phyloP scores from a whole-genome alignment of 2,797 vertebrate species.

The Chloroceryle inda region DNA sequence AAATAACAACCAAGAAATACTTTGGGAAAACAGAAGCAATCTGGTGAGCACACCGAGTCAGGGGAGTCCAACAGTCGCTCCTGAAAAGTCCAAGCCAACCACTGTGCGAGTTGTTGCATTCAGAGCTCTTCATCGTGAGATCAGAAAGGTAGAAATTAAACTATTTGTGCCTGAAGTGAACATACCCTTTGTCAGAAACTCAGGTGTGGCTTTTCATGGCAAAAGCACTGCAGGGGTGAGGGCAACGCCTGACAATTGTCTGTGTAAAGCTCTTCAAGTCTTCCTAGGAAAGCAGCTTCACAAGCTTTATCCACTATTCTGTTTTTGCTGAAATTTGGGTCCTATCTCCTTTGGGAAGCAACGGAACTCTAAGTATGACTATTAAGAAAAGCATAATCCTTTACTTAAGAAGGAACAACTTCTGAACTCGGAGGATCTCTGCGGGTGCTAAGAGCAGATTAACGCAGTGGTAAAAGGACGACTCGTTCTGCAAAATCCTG shows the following conservation, averaged over 20 bases:
- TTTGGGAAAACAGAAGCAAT: not conserved
- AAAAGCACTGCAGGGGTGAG: not conserved
- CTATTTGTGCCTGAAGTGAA: not conserved
- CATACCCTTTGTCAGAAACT: not conserved
- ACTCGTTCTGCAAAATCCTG: conserved; percentile 30
- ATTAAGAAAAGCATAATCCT: conserved; percentile 42
- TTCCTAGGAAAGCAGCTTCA: not conserved
- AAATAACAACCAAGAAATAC: not conserved
- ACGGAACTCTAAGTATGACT: not conserved
- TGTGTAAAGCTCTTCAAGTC: not conserved
- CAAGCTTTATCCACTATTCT: not conserved
- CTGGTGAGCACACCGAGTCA: not conserved
- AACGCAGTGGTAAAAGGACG: not conserved
- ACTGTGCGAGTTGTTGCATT: not conserved
- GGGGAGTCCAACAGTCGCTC: not conserved
- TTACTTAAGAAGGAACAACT: conserved; percentile 12
- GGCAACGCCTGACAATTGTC: not conserved
- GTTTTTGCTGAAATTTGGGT: not conserved
- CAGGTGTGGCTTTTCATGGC: not conserved
- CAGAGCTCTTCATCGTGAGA: not conserved
- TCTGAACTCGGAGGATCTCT: conserved; percentile 3
- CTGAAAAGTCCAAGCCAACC: conserved; percentile 1
- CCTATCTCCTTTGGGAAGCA: not conserved
- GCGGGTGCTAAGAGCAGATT: not conserved
- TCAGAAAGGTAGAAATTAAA: conserved; percentile 15